These are phyloP conservation scores for Danio kyathit DNA, from an alignment of 2,797 vertebrate species.

Conservation along the genomic window DNA sequence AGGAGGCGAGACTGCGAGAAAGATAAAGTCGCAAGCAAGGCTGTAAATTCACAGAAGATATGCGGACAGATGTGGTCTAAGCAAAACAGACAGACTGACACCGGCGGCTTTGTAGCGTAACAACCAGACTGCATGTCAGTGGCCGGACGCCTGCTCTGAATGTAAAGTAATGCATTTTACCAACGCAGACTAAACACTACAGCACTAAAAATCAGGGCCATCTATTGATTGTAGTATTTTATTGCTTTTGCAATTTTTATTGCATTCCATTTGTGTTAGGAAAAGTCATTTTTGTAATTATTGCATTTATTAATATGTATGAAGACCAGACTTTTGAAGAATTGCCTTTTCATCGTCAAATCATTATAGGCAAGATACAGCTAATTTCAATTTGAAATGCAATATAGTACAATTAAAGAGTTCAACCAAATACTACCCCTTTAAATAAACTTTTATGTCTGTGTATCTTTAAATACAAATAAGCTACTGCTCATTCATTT, in stretches of 20 bases:
- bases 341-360: not conserved
- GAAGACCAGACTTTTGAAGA: not conserved
- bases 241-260: not conserved
- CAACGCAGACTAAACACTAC: too few relatives aligned
- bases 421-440: too few relatives aligned
- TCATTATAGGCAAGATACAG: not conserved
- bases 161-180: not conserved
- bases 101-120: slow-evolving; percentile 10
- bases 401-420: too few relatives aligned
- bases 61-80: slow-evolving; percentile 22
- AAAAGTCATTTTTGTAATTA: too few relatives aligned
- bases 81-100: slow-evolving; percentile 27
- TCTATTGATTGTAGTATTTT: not conserved
- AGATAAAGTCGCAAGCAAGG: slow-evolving; percentile 23
- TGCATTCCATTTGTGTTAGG: too few relatives aligned
- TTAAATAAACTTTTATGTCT: too few relatives aligned
- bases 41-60: slow-evolving; percentile 31
- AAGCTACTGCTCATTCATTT: too few relatives aligned
- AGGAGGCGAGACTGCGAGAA: not conserved
- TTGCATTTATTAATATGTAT: not conserved
- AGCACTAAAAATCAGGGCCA: not conserved
- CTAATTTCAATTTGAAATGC: not conserved
- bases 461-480: too few relatives aligned
- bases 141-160: not conserved
- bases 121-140: slow-evolving; percentile 9